Percentiles rank a stretch among this genome's conserved stretches.
Conservation (phyloP, 2,888 invertebrate genomes). For the Psylliodes chrysocephalus region DNA sequence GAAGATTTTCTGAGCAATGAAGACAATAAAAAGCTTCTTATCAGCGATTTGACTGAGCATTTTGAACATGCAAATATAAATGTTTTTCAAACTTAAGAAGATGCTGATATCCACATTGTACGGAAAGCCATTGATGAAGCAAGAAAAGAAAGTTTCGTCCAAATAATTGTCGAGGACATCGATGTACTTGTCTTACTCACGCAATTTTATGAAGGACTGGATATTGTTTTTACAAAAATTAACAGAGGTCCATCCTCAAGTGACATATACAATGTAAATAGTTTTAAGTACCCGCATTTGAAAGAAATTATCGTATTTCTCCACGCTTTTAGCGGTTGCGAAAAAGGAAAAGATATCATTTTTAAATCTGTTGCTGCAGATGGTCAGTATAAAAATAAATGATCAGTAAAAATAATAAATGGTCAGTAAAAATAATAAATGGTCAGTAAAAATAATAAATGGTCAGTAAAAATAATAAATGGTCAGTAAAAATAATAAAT, state of each 20-base stretch:
- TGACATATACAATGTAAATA: constrained; percentile 8
- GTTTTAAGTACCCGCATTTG: constrained; percentile 10
- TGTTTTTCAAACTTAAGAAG: constrained; percentile 5
- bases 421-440: no score
- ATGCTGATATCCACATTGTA: constrained; percentile 8
- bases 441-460: no score
- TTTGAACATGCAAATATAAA: constrained; percentile 2
- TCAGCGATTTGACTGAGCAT: background rate
- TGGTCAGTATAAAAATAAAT: no score
- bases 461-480: no score
- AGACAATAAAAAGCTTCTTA: background rate
- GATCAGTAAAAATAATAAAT: no score
- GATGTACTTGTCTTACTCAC: no score
- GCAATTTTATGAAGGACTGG: no score
- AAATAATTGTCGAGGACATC: constrained; percentile 6
- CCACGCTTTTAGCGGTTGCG: constrained; percentile 10
- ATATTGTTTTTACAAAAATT: no score
- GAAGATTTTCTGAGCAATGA: no score
- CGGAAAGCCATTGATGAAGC: constrained; percentile 1
- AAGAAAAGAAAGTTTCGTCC: constrained; percentile 5
- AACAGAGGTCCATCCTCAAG: constrained; percentile 8
- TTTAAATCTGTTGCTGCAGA: constrained; percentile 5
- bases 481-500: no score
- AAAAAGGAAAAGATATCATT: background rate
- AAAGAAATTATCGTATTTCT: constrained; percentile 7